phyloP scores from a whole-genome alignment of 2,888 invertebrate species.

The Sylvicola fuscatus region DNA sequence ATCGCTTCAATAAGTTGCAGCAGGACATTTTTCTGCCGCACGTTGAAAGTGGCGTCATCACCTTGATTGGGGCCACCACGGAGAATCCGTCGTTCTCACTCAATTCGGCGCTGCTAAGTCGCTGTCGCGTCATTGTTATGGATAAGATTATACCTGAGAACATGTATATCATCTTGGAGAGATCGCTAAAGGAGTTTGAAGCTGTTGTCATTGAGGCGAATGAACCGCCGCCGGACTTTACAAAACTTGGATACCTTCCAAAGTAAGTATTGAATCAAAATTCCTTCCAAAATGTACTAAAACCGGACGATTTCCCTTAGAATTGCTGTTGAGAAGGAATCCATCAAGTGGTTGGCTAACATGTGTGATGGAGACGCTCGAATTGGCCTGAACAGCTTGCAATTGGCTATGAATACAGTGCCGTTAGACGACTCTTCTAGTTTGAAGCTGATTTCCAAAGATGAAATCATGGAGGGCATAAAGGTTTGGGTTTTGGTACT shows the following conservation, averaged over 20 bases:
- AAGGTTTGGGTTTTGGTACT: conserved; percentile 32
- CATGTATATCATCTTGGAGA: conserved; percentile 37
- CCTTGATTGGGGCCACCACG: conserved; percentile 63
- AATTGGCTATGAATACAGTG: conserved; percentile 40
- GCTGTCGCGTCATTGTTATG: conserved; percentile 55
- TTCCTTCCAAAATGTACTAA: neutral
- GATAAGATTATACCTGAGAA: conserved; percentile 42
- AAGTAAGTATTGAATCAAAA: conserved; percentile 4
- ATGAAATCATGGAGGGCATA: conserved; percentile 50
- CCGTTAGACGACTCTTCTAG: conserved; percentile 14
- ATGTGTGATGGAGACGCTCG: conserved; percentile 68
- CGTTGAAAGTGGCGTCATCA: conserved; percentile 60
- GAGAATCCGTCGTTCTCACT: conserved; percentile 76
- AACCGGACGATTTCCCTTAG: neutral
- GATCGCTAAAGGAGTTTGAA: conserved; percentile 29
- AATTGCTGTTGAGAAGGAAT: conserved; percentile 30
- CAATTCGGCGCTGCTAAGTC: conserved; percentile 56
- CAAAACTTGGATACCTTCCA: conserved; percentile 5
- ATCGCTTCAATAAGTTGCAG: conserved; percentile 65
- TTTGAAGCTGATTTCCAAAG: conserved; percentile 32
- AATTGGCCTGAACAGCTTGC: conserved; percentile 53
- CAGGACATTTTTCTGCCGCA: conserved; percentile 48
- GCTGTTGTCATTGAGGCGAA: conserved; percentile 12
- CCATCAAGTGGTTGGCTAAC: conserved; percentile 48
- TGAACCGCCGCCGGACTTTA: conserved; percentile 1